Percentiles rank a stretch among this genome's conserved stretches.
phyloP scores from a whole-genome alignment of 2,888 invertebrate species.

The Junonia oenone region DNA sequence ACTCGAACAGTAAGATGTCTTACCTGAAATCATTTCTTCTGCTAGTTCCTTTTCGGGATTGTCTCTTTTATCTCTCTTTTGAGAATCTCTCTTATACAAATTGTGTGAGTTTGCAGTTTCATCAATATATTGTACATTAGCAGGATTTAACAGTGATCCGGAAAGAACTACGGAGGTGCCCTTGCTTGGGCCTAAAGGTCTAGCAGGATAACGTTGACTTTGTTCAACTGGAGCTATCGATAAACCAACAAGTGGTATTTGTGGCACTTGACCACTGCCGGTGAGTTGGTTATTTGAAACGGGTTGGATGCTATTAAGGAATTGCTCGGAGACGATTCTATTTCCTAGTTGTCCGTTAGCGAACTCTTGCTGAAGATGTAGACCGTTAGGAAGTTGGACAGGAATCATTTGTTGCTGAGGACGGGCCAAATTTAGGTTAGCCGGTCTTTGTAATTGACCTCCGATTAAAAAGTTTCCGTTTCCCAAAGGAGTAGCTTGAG shows the following conservation, averaged over 20 bases:
- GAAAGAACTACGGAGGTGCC: conserved; percentile 58
- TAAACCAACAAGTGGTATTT: conserved; percentile 36
- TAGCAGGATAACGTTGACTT: conserved; percentile 37
- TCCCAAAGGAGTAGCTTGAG: conserved; percentile 60
- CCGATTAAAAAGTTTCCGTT: conserved; percentile 81
- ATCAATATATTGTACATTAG: conserved; percentile 82
- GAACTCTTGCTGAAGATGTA: conserved; percentile 77
- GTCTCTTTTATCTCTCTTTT: conserved; percentile 69
- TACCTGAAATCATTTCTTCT: conserved; percentile 48
- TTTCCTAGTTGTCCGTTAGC: conserved; percentile 83
- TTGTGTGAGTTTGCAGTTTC: conserved; percentile 63
- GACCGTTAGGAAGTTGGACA: conserved; percentile 64
- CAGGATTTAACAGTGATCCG: conserved; percentile 74
- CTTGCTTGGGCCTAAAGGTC: conserved; percentile 50
- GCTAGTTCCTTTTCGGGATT: conserved; percentile 66
- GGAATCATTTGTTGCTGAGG: conserved; percentile 67
- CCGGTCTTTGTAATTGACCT: conserved; percentile 82
- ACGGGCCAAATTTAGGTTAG: conserved; percentile 74
- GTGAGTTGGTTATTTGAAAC: conserved; percentile 36
- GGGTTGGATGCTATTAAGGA: conserved; percentile 58
- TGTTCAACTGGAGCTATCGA: conserved; percentile 40
- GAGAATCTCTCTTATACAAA: conserved; percentile 71
- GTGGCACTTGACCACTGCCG: conserved; percentile 32
- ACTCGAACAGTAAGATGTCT: no score
- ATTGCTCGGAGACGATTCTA: conserved; percentile 78